phyloP scores from a whole-genome alignment of 2,113 vertebrate genomes.

The Formicarius rufipectus region DNA sequence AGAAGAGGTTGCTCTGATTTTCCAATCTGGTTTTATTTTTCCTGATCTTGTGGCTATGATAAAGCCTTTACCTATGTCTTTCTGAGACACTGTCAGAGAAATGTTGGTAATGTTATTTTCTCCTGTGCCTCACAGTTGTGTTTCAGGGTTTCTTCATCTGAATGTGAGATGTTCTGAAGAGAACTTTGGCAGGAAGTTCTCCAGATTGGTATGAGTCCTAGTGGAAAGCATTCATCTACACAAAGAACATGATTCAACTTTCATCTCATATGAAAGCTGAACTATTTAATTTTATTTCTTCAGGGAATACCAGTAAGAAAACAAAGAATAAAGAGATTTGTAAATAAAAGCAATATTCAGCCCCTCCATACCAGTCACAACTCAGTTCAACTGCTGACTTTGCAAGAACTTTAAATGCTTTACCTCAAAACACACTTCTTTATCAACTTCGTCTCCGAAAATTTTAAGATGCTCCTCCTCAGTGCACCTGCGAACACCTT shows the following conservation, averaged over 20 bases:
- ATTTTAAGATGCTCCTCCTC: neutral
- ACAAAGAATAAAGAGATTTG: neutral
- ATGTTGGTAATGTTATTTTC: neutral
- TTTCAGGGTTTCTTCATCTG: neutral
- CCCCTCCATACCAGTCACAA: neutral
- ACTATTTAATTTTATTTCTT: neutral
- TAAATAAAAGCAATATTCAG: neutral
- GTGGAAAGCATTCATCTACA: neutral
- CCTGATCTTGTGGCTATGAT: neutral
- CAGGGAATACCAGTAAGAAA: neutral
- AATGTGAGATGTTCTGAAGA: neutral
- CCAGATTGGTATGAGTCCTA: neutral
- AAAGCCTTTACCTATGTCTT: neutral
- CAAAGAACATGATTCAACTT: neutral
- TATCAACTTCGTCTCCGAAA: neutral
- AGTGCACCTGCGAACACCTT: neutral
- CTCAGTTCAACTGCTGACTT: neutral
- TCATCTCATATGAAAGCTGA: neutral
- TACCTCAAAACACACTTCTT: neutral
- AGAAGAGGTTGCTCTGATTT: neutral
- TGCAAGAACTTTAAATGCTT: neutral
- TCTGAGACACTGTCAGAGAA: neutral
- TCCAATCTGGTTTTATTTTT: neutral
- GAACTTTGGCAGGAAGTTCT: neutral
- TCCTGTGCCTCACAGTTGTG: neutral